Base-by-base conservation (phyloP, 2,113 vertebrate genomes). In the Takifugu bimaculatus region DNA sequence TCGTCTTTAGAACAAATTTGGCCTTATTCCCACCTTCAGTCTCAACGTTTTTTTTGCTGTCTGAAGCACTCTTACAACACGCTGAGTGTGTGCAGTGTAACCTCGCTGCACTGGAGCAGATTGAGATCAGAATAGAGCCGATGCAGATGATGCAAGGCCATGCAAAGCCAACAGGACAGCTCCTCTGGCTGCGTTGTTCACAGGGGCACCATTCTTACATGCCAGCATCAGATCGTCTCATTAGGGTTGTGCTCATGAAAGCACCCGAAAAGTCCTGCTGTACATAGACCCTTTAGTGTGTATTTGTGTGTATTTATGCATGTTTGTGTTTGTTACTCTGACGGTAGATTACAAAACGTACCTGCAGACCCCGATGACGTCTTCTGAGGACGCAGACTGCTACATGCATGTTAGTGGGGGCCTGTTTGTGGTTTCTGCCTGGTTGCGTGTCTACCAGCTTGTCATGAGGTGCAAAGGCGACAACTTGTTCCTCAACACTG, bases 101-200 rank as follows among this genome's bases (percentile, higher is more conserved):
- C 65, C 42, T 39, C 56, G 43, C 50, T 28, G 45, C n/a, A 35
- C 32, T 4, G 58, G 25, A 50, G 45, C 27, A 63, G 26, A 27
- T 49, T 45, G 25, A 43, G 35, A 28, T 50, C 59, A 60, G 54
- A 64, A 26, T 35, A 20, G 29, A 35, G 54, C 65, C 39, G 27
- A 70, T 72, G 20, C 13, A 68, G 77, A 79, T 84, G 81, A 85
- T 87, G 82, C 65, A 82, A 86, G 49, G 44, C 44, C 57, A 27
- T 68, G 84, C 54, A 85, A 85, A 85, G 53, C 26, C 65, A 65
- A 20, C 32, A 74, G 63, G 60, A 65, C 55, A 26, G 54, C 5
- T 14, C 3, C 57, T 65, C 47, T 20, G 20, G 20, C 20, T 1
- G 50, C 15, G 54, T 56, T 52, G 35, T 57, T 67, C 12, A 53